Percentiles rank a stretch among this genome's conserved stretches.
These are phyloP conservation scores for Sphaerophoria rueppellii DNA, from an alignment of 2,888 invertebrate genomes.

Conservation along the genomic window DNA sequence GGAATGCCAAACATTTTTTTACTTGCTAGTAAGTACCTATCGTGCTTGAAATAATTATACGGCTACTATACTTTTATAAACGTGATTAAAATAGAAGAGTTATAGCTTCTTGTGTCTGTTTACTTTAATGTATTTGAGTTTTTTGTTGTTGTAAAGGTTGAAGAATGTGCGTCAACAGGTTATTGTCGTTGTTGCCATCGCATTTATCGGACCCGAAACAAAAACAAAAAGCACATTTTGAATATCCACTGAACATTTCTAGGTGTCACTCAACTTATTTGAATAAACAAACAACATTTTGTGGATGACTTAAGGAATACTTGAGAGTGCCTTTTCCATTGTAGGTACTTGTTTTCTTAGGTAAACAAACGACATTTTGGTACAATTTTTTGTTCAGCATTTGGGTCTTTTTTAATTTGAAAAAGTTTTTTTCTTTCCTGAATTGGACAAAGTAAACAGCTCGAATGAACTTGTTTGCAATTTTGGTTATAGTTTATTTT, in stretches of 20 bases:
- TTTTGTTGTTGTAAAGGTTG: not conserved
- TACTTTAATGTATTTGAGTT: constrained; percentile 3
- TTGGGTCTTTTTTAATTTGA: too few species aligned
- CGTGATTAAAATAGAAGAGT: constrained; percentile 28
- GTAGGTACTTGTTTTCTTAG: too few species aligned
- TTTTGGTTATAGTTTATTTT: too few species aligned
- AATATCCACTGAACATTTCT: not conserved
- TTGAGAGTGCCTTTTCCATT: not conserved
- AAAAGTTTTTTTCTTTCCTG: too few species aligned
- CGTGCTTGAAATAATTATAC: constrained; percentile 35
- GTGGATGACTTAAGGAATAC: not conserved
- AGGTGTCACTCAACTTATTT: constrained; percentile 19
- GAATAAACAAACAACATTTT: constrained; percentile 20
- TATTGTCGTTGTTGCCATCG: not conserved
- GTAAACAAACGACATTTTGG: too few species aligned
- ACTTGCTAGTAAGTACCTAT: not conserved
- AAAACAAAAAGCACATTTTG: constrained; percentile 1
- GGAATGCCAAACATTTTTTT: constrained; percentile 25
- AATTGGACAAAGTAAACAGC: too few species aligned
- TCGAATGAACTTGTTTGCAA: too few species aligned
- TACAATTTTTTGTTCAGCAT: too few species aligned
- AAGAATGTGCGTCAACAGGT: constrained; percentile 27
- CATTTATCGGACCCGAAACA: not conserved
- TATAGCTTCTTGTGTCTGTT: constrained; percentile 9
- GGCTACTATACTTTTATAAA: not conserved